These are phyloP conservation scores for Heterodera carotae DNA, from an alignment of 1,140 invertebrate species.

Conservation along the genomic window DNA sequence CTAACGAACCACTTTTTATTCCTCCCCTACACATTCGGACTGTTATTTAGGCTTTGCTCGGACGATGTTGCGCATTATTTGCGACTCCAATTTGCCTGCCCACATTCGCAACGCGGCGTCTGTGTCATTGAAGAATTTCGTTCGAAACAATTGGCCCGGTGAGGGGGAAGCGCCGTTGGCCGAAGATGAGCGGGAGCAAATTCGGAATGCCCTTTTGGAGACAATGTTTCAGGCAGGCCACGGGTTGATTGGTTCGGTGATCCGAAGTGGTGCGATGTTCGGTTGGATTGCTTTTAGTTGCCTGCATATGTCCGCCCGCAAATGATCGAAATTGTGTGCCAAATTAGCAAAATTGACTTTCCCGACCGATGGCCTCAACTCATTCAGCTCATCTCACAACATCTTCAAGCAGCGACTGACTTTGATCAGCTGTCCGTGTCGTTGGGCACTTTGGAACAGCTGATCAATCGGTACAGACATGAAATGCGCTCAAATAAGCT, in stretches of 20 bases:
- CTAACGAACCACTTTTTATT: too few relatives aligned
- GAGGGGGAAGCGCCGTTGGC: conserved; percentile 39
- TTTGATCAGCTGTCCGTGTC: conserved; percentile 44
- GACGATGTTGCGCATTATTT: conserved; percentile 11
- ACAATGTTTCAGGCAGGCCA: conserved; percentile 33
- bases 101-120: conserved; percentile 56
- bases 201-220: conserved; percentile 37
- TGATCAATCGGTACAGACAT: conserved; percentile 47
- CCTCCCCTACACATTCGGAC: too few relatives aligned
- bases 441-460: conserved; percentile 40
- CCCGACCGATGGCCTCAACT: conserved; percentile 42
- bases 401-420: conserved; percentile 29
- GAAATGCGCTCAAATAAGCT: conserved; percentile 39
- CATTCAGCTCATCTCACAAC: conserved; percentile 35
- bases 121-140: conserved; percentile 51
- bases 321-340: conserved; percentile 42
- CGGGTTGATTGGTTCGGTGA: background rate
- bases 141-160: conserved; percentile 44
- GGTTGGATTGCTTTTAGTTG: conserved; percentile 2
- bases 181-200: conserved; percentile 35
- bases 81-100: conserved; percentile 15
- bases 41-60: conserved; percentile 27
- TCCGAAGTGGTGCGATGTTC: too few relatives aligned
- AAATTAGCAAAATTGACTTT: conserved; percentile 47
- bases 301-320: conserved; percentile 31